These are phyloP conservation scores for Loris lydekkerianus DNA, from an alignment of 2,797 vertebrate species.

Conservation along the genomic window DNA sequence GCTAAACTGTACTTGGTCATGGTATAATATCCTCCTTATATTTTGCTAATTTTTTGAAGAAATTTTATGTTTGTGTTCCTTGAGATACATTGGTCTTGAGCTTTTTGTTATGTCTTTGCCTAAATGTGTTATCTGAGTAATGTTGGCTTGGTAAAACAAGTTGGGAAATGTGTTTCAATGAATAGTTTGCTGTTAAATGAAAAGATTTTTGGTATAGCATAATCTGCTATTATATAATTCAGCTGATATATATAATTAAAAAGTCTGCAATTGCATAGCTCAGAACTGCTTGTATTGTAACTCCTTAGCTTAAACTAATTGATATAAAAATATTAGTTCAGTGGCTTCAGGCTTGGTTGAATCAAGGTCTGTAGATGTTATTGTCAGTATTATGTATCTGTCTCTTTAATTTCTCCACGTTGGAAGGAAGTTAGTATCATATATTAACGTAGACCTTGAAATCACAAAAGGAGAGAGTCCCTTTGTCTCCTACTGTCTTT, in stretches of 20 bases:
- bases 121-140: slow-evolving; percentile 48
- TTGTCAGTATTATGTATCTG: neutral
- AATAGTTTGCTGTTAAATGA: slow-evolving; percentile 30
- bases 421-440: slow-evolving; percentile 28
- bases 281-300: slow-evolving; percentile 7
- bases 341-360: neutral
- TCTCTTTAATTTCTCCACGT: slow-evolving; percentile 49
- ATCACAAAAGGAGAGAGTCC: neutral
- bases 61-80: slow-evolving; percentile 11
- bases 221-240: slow-evolving; percentile 45
- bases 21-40: neutral
- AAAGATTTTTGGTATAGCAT: neutral
- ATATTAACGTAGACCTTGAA: neutral
- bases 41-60: slow-evolving; percentile 34
- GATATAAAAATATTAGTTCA: slow-evolving; percentile 24
- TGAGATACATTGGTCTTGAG: slow-evolving; percentile 4
- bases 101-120: slow-evolving; percentile 44
- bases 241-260: slow-evolving; percentile 52
- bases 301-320: neutral
- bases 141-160: neutral
- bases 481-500: neutral
- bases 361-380: slow-evolving; percentile 25
- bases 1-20: slow-evolving; percentile 20
- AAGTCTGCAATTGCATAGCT: neutral
- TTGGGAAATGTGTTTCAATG: slow-evolving; percentile 58